Base-by-base conservation (phyloP, 2,888 invertebrate genomes). In the Acronicta psi region DNA sequence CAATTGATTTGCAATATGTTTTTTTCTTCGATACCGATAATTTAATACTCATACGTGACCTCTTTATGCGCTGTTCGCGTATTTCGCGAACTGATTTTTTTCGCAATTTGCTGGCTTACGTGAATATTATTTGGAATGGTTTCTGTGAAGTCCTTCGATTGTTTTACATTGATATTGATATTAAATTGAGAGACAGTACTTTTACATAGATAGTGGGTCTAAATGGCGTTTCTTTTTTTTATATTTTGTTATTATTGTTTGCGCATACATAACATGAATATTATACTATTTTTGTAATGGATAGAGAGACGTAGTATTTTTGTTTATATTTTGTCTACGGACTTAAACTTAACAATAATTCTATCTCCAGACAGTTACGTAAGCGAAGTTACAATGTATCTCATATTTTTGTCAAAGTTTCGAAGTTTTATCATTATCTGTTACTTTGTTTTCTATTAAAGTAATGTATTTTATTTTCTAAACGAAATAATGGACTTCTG, bases 1-100 rank as follows among this genome's bases (percentile, higher is more conserved):
- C 56, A 77, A 77, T 77, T 77, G 77, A 77, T 78, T 76, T 74
- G 72, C 66, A 78, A 72, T 77, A 78, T 68, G 67, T 73, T 68
- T 70, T 67, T 67, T 68, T 59, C 58, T 57, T 49, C 57, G 61
- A 63, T 68, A 69, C 63, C 75, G 66, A 75, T 75, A 75, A 75
- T 77, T 75, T 75, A 74, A 77, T 77, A 69, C 69, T 46, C 44
- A 59, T 59, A 74, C 75, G 77, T 77, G 75, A 66, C 60, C 63
- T 69, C 60, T 59, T 75, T 60, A 45, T 42, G 51, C 71, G 46
- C 43, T 65, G 46, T 59, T 54, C 59, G 43, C 41, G 44, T 41
- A 55, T 47, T 36, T 47, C 53, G 34, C 18, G 34, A 43, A 65
- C 53, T 50, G 67, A 40, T 71, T 59, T 71, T 64, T 59, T 71